A percentile compares a stretch with the other conserved stretches of the same genome.
phyloP scores from a whole-genome alignment of 53 echinoderm and acorn worm genomes.

The Apostichopus leukothele region DNA sequence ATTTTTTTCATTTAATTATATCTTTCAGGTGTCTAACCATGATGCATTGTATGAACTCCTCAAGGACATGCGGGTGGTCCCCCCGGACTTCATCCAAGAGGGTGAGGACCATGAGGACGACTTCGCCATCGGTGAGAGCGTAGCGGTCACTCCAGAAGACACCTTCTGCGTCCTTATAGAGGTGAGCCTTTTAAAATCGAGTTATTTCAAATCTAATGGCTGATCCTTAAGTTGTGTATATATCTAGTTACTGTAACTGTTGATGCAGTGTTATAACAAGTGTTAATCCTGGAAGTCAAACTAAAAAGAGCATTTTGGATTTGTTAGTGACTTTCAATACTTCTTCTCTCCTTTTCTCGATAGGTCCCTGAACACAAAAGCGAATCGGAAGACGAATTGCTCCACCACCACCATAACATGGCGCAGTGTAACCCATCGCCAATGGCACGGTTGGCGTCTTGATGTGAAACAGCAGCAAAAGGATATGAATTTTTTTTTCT shows the following conservation, averaged over 20 bases:
- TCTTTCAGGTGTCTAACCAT: slow-evolving; percentile 56
- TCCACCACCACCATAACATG: slow-evolving; percentile 63
- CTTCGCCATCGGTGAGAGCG: neutral
- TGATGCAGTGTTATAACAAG: no score
- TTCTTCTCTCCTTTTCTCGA: neutral
- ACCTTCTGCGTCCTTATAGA: slow-evolving; percentile 66
- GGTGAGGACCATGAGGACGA: slow-evolving; percentile 34
- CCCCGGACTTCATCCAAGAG: slow-evolving; percentile 9
- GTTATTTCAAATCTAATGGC: no score
- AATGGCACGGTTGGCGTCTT: slow-evolving; percentile 61
- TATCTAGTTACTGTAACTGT: no score
- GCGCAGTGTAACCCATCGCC: slow-evolving; percentile 64
- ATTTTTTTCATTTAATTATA: neutral
- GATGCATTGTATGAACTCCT: slow-evolving; percentile 59
- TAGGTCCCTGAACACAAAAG: slow-evolving; percentile 64
- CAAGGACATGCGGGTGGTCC: slow-evolving; percentile 33
- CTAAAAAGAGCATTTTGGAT: neutral
- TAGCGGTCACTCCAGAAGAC: slow-evolving; percentile 54
- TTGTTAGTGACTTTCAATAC: neutral
- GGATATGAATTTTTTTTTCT: neutral
- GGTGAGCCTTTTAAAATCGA: slow-evolving; percentile 32
- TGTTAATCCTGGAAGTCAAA: no score
- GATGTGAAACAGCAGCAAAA: neutral
- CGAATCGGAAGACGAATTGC: slow-evolving; percentile 17
- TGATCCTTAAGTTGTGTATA: no score